Conservation (phyloP, 2,888 invertebrate species). For the Thysanoteuthis rhombus region DNA sequence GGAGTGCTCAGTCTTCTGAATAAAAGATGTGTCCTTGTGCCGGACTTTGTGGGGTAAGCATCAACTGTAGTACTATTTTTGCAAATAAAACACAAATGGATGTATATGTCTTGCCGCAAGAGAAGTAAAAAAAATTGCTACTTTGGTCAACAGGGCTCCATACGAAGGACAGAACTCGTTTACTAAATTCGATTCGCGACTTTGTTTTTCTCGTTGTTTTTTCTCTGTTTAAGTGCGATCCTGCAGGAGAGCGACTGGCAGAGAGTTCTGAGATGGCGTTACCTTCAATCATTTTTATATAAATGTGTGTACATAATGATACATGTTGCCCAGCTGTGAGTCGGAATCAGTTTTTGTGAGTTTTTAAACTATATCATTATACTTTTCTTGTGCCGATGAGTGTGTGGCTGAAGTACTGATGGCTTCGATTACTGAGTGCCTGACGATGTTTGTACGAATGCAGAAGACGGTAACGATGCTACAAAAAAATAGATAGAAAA, state of each 20-base stretch:
- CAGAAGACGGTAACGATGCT: neutral
- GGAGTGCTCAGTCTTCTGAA: too few relatives aligned
- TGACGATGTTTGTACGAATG: neutral
- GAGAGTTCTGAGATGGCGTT: neutral
- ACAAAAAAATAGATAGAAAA: neutral
- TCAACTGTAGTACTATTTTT: neutral
- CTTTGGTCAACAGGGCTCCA: neutral
- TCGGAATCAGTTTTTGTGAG: neutral
- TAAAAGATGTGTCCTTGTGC: neutral
- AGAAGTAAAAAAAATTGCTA: neutral
- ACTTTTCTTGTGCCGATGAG: neutral
- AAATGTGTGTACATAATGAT: neutral
- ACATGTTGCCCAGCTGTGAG: neutral
- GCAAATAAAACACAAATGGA: neutral
- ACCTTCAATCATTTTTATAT: neutral
- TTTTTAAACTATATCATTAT: neutral
- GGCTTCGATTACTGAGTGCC: neutral
- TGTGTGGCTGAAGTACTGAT: neutral
- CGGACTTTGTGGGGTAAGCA: neutral
- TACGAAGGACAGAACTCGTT: neutral
- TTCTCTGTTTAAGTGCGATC: neutral
- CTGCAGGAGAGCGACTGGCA: neutral
- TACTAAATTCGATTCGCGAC: neutral
- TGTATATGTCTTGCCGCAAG: neutral
- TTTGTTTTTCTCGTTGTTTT: neutral